phyloP scores from a whole-genome alignment of 2,113 vertebrate genomes.

The Tachysurus fulvidraco region DNA sequence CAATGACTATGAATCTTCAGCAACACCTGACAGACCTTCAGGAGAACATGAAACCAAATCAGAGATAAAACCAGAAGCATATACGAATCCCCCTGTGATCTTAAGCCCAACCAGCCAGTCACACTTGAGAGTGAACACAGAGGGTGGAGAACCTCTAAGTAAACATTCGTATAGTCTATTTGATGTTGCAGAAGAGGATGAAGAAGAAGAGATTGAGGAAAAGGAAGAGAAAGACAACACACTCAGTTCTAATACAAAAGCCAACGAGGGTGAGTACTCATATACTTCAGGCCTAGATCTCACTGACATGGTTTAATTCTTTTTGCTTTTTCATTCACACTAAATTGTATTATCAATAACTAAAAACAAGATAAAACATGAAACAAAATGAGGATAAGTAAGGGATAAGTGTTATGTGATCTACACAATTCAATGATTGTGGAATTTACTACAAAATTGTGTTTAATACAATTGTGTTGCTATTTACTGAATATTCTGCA shows the following conservation, averaged over 20 bases:
- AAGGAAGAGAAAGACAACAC: conserved; percentile 62
- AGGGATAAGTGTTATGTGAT: not conserved
- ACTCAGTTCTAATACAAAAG: conserved; percentile 59
- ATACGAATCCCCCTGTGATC: conserved; percentile 56
- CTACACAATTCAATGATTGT: not conserved
- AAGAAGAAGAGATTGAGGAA: conserved; percentile 40
- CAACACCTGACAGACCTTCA: conserved; percentile 8
- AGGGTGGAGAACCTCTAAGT: conserved; percentile 55
- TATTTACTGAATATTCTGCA: not conserved
- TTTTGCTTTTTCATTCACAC: not conserved
- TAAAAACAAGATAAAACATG: not conserved
- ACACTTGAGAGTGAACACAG: conserved; percentile 49
- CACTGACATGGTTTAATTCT: not conserved
- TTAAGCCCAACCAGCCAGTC: conserved; percentile 65
- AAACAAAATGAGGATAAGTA: not conserved
- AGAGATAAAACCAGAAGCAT: conserved; percentile 20
- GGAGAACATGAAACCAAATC: conserved; percentile 16
- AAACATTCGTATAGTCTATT: conserved; percentile 59
- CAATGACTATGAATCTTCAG: conserved; percentile 24
- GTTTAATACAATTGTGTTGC: too few relatives aligned
- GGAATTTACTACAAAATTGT: too few relatives aligned
- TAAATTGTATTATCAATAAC: not conserved
- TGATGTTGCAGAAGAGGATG: conserved; percentile 43
- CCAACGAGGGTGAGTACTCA: conserved; percentile 76
- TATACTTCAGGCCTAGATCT: not conserved